Evolutionary conservation across 2,888 invertebrate species (phyloP).

Genomic region (Euzetes globulus): DNA sequence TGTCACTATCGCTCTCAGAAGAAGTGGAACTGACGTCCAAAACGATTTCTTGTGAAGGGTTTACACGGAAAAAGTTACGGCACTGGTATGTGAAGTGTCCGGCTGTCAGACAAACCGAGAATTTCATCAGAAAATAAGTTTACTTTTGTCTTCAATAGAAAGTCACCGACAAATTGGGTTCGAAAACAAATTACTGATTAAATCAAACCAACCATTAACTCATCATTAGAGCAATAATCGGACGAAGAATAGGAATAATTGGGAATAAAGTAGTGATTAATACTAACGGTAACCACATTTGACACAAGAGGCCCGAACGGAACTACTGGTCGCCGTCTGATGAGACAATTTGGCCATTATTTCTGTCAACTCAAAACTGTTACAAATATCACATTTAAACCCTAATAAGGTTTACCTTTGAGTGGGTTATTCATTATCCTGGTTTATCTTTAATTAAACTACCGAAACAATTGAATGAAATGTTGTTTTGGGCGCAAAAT

Average conservation of each 20-base stretch:
- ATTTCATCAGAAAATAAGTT: neutral
- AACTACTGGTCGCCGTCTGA: neutral
- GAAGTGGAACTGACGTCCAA: constrained; percentile 90
- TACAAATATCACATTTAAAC: neutral
- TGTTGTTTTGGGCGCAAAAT: neutral
- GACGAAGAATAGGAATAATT: no score
- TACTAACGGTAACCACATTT: constrained; percentile 73
- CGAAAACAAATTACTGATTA: neutral
- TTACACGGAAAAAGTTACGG: constrained; percentile 84
- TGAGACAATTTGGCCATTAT: constrained; percentile 15
- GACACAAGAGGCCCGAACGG: constrained; percentile 68
- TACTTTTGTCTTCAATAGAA: neutral
- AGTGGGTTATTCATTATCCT: constrained; percentile 5
- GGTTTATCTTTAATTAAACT: neutral
- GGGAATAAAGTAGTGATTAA: neutral
- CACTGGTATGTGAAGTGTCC: constrained; percentile 95
- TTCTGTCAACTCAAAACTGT: neutral
- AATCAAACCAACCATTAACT: neutral
- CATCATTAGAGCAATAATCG: neutral
- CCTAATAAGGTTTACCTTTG: neutral
- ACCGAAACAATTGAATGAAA: neutral
- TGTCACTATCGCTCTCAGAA: constrained; percentile 62
- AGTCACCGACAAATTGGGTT: neutral
- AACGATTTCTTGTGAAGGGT: constrained; percentile 79
- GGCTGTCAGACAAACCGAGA: constrained; percentile 50